Base-by-base conservation (phyloP, 2,888 invertebrate genomes). In the Micropterix aruncella region DNA sequence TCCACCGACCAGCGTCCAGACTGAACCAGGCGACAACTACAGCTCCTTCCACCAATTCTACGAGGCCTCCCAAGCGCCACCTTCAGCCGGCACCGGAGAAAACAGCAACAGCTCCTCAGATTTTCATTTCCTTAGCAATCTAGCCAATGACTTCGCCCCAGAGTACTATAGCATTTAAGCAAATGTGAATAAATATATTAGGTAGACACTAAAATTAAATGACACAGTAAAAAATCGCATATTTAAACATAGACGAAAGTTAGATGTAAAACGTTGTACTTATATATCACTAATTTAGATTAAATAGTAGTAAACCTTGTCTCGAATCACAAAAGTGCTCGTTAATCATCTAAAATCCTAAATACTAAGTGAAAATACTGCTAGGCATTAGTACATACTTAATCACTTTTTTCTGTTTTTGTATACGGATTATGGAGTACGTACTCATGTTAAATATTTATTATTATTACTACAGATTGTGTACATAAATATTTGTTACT, bases 31-130 rank as follows among this genome's bases (percentile, higher is more conserved):
- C 48, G 83, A 82, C 47, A 74, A 73, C 48, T 83, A 82, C 60
- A 78, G 77, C 52, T 77, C 77, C 46, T 83, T 79, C 60, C 80
- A 80, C 52, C 81, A 81, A 57, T 83, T 80, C 60, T 84, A 84
- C 60, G 70, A 75, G 44, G 70, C 70, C 46, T 70, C 64, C 46
- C 70, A 73, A 56, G 66, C 70, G 45, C 60, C 73, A 3, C 66
- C 44, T 14, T 53, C 57, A 40, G 51, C 70, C 36, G 49, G 49
- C 37, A 56, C 76, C 16, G 79, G 83, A 41, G 88, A 89, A 56
- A 88, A 88, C 65, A 88, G 87, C 54, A 90, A 89, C 61, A 88
- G 87, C 60, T 90, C 90, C n/a, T 89, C 91, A 19, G 92, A 92
- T 65, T 92, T 92, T 66, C 92, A 92, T 64, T 93, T 93, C 62